A percentile compares a stretch with the other conserved stretches of the same genome.
Evolutionary conservation across 1,140 invertebrate species (phyloP).

Genomic region (Lasaia peninsularis): DNA sequence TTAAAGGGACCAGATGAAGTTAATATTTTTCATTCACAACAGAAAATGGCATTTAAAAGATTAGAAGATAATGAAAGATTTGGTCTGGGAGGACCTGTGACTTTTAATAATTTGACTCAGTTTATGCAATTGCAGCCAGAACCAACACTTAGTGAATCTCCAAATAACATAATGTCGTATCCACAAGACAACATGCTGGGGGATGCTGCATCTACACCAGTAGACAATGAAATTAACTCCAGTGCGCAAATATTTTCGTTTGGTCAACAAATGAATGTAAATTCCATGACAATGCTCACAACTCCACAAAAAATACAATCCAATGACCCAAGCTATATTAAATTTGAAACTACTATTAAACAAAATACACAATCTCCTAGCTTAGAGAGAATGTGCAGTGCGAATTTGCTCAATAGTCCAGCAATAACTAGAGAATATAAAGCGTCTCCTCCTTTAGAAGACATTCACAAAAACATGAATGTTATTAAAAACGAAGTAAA

Average conservation of each 20-base stretch:
- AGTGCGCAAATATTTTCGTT: slow-evolving; percentile 63
- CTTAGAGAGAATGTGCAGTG: slow-evolving; percentile 66
- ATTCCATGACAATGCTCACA: slow-evolving; percentile 50
- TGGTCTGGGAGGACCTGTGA: slow-evolving; percentile 53
- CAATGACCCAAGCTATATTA: slow-evolving; percentile 66
- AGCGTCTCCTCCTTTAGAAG: slow-evolving; percentile 64
- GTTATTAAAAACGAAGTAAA: slow-evolving; percentile 72
- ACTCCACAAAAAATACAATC: slow-evolving; percentile 53
- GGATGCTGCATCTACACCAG: slow-evolving; percentile 45
- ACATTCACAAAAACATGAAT: slow-evolving; percentile 65
- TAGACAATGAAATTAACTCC: slow-evolving; percentile 47
- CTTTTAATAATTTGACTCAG: slow-evolving; percentile 66
- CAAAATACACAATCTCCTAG: slow-evolving; percentile 68
- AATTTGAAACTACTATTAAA: slow-evolving; percentile 64
- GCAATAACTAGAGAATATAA: slow-evolving; percentile 58
- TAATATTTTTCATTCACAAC: slow-evolving; percentile 70
- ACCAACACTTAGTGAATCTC: slow-evolving; percentile 51
- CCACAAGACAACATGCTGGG: slow-evolving; percentile 49
- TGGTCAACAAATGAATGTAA: slow-evolving; percentile 59
- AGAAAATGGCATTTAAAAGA: slow-evolving; percentile 65
- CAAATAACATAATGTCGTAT: slow-evolving; percentile 52
- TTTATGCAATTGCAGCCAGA: slow-evolving; percentile 66
- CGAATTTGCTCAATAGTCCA: slow-evolving; percentile 52
- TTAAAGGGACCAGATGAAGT: slow-evolving; percentile 71
- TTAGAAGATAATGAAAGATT: slow-evolving; percentile 64